Evolutionary conservation across 2,113 vertebrate genomes (phyloP).

Genomic region (Limnothrissa miodon): DNA sequence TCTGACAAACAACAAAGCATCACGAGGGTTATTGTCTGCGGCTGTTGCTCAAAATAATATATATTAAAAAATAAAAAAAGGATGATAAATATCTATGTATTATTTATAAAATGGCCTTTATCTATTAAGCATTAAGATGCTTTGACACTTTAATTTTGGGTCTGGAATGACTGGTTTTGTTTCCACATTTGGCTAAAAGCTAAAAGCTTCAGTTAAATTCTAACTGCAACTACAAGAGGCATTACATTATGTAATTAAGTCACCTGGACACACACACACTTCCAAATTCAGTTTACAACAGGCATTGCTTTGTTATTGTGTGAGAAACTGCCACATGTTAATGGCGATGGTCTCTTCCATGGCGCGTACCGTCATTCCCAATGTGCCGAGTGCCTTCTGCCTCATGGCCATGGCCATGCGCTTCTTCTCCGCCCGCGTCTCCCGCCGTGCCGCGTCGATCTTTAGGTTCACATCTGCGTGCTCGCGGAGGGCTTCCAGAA

Average conservation of each 20-base stretch:
- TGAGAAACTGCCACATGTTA: background rate
- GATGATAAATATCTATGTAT: background rate
- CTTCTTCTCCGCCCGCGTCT: slow-evolving; percentile 96
- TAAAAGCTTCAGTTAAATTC: background rate
- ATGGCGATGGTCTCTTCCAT: background rate
- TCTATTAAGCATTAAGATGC: background rate
- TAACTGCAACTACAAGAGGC: background rate
- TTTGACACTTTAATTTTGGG: background rate
- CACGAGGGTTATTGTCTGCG: background rate
- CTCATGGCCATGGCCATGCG: slow-evolving; percentile 99
- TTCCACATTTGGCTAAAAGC: background rate
- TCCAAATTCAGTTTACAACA: background rate
- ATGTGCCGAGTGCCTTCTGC: slow-evolving; percentile 94
- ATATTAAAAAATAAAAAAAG: background rate
- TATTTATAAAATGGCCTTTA: background rate
- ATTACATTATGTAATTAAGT: background rate
- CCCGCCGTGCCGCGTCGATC: slow-evolving; percentile 92
- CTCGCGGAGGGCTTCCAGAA: slow-evolving; percentile 91
- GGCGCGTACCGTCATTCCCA: slow-evolving; percentile 91
- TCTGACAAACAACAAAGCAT: slow-evolving; percentile 68
- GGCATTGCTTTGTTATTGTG: background rate
- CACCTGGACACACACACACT: background rate
- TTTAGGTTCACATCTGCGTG: slow-evolving; percentile 93
- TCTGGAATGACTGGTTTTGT: background rate
- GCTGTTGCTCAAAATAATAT: background rate